Base-by-base conservation (phyloP, 2,113 vertebrate genomes). In the Mionectes macconnelli region DNA sequence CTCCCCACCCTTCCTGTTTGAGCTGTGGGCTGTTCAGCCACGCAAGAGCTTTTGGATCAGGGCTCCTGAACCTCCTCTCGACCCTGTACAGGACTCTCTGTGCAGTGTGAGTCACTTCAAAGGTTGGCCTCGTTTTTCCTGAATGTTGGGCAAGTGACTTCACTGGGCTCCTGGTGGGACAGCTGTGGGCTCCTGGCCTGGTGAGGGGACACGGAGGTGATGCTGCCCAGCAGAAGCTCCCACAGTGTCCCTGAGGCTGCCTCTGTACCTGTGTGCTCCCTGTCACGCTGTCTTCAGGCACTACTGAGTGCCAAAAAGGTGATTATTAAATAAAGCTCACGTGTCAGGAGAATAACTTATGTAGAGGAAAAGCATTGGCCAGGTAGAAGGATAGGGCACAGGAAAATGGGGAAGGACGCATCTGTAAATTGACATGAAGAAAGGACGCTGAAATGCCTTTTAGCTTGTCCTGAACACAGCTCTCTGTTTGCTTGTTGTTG, bases 1-100 rank as follows among this genome's bases (percentile, higher is more conserved):
- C 59, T 96, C 90, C 86, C 84, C 93, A 82, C 94, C 90, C 95
- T 96, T 94, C 94, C 92, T 94, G 91, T 91, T 62, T 8, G 75
- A 91, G 67, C 89, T 73, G 91, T 69, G 84, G 49, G 66, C 92
- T 90, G 64, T 6, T 56, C 56, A 84, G 60, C 80, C 83, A 87
- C 24, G 28, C 62, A 78, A 56, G 86, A 79, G 67, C 14, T 37
- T 68, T 80, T 85, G 88, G 95, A 88, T 93, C 83, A 76, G 92
- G 82, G 23, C 73, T 94, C 66, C 69, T 66, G 77, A 67, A 78
- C 95, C 76, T 93, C 83, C 80, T 57, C 60, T 37, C 4, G n/a
- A 94, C 94, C 94, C 73, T 1, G 1, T 3, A 24, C n/a, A 31
- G 91, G 89, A 75, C 72, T 47, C 42, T 50, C 59, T 45, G 92